Percentiles rank a stretch among this genome's conserved stretches.
Conservation (phyloP, 2,113 vertebrate genomes). For the Telmatochromis sp. region DNA sequence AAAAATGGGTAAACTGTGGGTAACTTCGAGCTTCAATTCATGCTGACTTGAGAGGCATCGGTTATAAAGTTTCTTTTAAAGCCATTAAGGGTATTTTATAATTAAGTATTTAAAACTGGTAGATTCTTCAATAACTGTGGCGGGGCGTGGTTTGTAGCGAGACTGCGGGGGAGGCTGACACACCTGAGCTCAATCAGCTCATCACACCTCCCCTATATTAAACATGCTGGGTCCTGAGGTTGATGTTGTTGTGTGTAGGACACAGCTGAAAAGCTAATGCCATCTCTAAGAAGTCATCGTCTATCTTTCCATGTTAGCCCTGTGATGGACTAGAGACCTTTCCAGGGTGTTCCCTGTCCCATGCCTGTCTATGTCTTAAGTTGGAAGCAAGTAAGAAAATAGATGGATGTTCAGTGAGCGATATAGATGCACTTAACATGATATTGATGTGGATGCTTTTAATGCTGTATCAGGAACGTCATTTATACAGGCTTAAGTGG, state of each 20-base stretch:
- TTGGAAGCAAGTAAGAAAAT: not conserved
- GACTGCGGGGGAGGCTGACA: not conserved
- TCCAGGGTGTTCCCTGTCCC: not conserved
- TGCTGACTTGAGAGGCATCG: not conserved
- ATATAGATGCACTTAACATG: not conserved
- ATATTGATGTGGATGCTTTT: not conserved
- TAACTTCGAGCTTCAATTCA: not conserved
- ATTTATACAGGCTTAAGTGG: not conserved
- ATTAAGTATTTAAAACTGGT: not conserved
- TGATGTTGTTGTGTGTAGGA: not conserved
- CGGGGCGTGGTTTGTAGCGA: accelerated
- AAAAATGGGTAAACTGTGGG: not conserved
- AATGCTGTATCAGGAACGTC: not conserved
- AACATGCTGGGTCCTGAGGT: not conserved
- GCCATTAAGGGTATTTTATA: not conserved
- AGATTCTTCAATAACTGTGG: not conserved
- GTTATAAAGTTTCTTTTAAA: not conserved
- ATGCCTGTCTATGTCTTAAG: not conserved
- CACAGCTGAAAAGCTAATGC: not conserved
- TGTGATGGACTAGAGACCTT: not conserved
- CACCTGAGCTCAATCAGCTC: not conserved
- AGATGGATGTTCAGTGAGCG: not conserved
- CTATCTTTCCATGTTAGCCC: not conserved
- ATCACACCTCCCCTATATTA: not conserved
- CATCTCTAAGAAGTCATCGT: not conserved